Conservation (phyloP, 2,888 invertebrate species). For the Tridacna crocea region DNA sequence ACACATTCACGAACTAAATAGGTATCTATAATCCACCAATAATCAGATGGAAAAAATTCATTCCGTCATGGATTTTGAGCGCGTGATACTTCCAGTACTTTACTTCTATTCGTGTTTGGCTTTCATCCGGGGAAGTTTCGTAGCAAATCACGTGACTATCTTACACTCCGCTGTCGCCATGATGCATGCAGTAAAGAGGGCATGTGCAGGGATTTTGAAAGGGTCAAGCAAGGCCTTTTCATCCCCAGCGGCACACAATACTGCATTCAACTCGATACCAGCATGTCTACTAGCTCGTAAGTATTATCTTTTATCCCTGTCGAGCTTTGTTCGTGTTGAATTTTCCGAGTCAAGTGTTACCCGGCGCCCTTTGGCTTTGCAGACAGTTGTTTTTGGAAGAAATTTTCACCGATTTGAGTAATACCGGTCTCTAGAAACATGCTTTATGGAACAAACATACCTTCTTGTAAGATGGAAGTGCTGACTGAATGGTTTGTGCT, state of each 20-base stretch:
- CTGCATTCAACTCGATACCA: conserved; percentile 85
- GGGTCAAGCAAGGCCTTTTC: conserved; percentile 86
- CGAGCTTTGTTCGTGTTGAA: not conserved
- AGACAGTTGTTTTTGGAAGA: not conserved
- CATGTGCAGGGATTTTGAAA: conserved; percentile 86
- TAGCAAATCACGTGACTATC: conserved; percentile 63
- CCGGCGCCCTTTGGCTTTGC: not conserved
- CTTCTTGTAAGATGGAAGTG: too few species aligned
- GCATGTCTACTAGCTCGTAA: conserved; percentile 86
- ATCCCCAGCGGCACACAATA: conserved; percentile 85
- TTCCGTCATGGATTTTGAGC: too few species aligned
- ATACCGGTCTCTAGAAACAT: not conserved
- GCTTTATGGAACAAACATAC: too few species aligned
- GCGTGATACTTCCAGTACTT: not conserved
- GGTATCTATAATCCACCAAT: too few species aligned
- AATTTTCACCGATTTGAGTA: not conserved
- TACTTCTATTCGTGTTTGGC: conserved; percentile 1
- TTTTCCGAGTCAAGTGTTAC: not conserved
- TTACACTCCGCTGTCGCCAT: conserved; percentile 84
- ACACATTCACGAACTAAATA: too few species aligned
- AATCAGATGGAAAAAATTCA: too few species aligned
- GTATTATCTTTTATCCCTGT: conserved; percentile 63
- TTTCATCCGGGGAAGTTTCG: conserved; percentile 47
- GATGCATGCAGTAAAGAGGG: conserved; percentile 87
- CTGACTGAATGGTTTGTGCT: too few species aligned